Conservation (phyloP, 1,140 invertebrate genomes). For the Cyphomyrmex costatus region DNA sequence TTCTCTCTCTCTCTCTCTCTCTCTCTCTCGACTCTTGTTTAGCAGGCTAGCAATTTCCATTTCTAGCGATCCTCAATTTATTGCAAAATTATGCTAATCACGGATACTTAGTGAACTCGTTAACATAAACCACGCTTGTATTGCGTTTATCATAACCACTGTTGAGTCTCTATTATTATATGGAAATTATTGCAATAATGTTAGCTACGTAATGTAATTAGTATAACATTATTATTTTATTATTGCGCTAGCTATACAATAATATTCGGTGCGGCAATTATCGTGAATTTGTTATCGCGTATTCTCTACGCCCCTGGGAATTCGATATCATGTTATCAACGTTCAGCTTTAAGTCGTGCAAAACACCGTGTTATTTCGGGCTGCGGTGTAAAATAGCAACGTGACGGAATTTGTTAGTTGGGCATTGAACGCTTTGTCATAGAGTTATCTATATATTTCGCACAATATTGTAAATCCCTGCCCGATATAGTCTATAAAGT, state of each 20-base stretch:
- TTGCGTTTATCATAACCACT: background rate
- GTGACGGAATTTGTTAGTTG: conserved; percentile 10
- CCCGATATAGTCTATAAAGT: background rate
- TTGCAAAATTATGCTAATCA: conserved; percentile 5
- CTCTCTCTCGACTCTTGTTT: background rate
- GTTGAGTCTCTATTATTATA: conserved; percentile 38
- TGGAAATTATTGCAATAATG: conserved; percentile 21
- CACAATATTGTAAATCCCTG: conserved; percentile 3
- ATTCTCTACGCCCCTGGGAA: background rate
- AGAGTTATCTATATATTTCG: conserved; percentile 10
- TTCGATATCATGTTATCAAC: conserved; percentile 25
- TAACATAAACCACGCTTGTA: conserved; percentile 46
- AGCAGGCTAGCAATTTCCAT: background rate
- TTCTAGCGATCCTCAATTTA: conserved; percentile 31
- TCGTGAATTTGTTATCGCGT: conserved; percentile 39
- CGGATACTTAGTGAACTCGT: conserved; percentile 22
- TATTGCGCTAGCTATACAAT: background rate
- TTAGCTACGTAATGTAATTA: conserved; percentile 22
- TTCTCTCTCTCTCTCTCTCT: background rate
- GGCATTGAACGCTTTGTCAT: background rate
- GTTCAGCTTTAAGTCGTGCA: conserved; percentile 37
- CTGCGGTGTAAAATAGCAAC: conserved; percentile 6
- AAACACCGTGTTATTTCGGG: conserved; percentile 1
- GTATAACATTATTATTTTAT: conserved; percentile 35
- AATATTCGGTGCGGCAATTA: conserved; percentile 4